These are phyloP conservation scores for Lates calcarifer DNA, from an alignment of 2,113 vertebrate genomes.

Conservation along the genomic window DNA sequence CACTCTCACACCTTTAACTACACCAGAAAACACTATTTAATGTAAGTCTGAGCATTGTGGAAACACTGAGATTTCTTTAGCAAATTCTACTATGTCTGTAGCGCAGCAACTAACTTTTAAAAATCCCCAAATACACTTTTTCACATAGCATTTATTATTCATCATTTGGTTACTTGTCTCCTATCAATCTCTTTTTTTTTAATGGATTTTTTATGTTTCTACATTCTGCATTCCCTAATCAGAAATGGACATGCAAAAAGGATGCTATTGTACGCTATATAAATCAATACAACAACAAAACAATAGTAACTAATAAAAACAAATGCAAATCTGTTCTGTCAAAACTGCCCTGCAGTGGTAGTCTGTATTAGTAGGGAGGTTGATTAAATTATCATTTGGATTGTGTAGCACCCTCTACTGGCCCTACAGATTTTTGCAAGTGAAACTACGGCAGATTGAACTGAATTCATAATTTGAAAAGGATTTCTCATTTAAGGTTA, in stretches of 20 bases:
- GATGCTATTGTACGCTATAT: neutral
- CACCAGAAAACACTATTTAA: neutral
- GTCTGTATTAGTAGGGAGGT: neutral
- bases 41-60: neutral
- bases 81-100: neutral
- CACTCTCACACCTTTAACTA: neutral
- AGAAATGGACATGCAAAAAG: neutral
- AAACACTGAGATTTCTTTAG: neutral
- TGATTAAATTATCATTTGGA: slow-evolving; percentile 27
- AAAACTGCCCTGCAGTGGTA: neutral
- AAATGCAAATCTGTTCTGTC: neutral
- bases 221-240: neutral
- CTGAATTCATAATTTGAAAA: neutral
- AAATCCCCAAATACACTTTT: too few species aligned
- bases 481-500: slow-evolving; percentile 5
- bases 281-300: neutral
- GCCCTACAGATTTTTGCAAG: slow-evolving; percentile 39
- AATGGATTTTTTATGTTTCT: neutral
- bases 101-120: neutral
- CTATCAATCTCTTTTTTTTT: neutral
- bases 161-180: neutral
- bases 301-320: neutral
- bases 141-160: neutral
- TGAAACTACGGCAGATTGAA: neutral
- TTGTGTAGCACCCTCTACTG: slow-evolving; percentile 68